Evolutionary conservation across 53 echinoderm and acorn worm species (phyloP).

Genomic region (Holothuria leucospilota): DNA sequence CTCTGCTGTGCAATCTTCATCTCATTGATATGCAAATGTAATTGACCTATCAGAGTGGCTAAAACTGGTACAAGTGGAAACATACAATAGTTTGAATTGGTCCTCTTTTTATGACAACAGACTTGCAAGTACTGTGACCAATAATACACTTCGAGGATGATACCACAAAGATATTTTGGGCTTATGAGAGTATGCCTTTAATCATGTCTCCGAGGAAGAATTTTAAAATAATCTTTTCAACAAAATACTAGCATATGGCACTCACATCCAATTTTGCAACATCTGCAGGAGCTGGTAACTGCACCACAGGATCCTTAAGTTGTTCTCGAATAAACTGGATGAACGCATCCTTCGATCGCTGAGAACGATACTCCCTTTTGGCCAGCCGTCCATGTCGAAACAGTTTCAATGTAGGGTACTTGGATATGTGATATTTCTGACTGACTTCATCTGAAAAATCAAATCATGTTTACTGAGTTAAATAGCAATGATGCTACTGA

Average conservation of each 20-base stretch:
- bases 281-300: constrained; percentile 38
- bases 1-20: too few species aligned
- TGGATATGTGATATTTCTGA: constrained; percentile 93
- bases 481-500: not conserved
- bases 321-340: constrained; percentile 76
- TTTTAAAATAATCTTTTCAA: too few species aligned
- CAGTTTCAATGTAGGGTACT: constrained; percentile 97
- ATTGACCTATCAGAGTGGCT: too few species aligned
- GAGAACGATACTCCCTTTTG: constrained; percentile 93
- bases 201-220: too few species aligned
- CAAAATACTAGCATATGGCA: not conserved
- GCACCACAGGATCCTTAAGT: constrained; percentile 75
- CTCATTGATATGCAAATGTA: too few species aligned
- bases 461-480: not conserved
- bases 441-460: constrained; percentile 77
- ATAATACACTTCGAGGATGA: too few species aligned
- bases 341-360: constrained; percentile 95
- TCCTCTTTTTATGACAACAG: too few species aligned
- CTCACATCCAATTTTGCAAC: constrained; percentile 57
- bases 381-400: constrained; percentile 93
- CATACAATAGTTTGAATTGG: too few species aligned
- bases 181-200: too few species aligned
- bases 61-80: too few species aligned
- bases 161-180: too few species aligned
- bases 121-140: too few species aligned